These are phyloP conservation scores for Drosophila obscura DNA, from an alignment of 1,140 invertebrate species.

Conservation along the genomic window DNA sequence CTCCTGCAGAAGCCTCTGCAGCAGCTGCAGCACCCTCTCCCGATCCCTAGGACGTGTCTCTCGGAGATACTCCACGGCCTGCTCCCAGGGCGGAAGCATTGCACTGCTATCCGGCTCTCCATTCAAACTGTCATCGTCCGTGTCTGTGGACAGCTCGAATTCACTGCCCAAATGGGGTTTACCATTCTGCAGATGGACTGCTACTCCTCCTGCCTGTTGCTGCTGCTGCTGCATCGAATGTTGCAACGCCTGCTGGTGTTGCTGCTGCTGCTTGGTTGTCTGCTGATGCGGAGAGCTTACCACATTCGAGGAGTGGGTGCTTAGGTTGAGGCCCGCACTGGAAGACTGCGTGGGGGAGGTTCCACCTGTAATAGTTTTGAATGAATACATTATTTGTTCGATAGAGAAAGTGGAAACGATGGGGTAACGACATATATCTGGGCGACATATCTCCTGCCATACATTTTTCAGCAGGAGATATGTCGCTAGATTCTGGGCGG, in stretches of 20 bases:
- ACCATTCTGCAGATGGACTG: slow-evolving; percentile 23
- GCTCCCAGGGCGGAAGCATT: slow-evolving; percentile 76
- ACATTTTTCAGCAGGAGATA: too few species aligned
- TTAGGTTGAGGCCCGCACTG: slow-evolving; percentile 75
- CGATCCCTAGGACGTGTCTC: slow-evolving; percentile 71
- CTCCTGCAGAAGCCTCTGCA: slow-evolving; percentile 75
- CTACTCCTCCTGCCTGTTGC: slow-evolving; percentile 1
- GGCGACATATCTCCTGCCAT: too few species aligned
- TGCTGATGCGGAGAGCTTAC: slow-evolving; percentile 59
- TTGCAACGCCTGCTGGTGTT: slow-evolving; percentile 8
- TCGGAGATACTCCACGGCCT: slow-evolving; percentile 72
- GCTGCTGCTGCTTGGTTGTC: slow-evolving; percentile 29
- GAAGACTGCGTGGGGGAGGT: slow-evolving; percentile 79
- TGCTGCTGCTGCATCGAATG: slow-evolving; percentile 1
- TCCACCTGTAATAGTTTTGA: neutral
- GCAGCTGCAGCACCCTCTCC: slow-evolving; percentile 65
- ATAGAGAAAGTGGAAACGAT: too few species aligned
- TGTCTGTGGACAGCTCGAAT: slow-evolving; percentile 87
- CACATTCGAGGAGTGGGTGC: slow-evolving; percentile 72
- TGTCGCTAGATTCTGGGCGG: too few species aligned
- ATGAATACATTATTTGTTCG: too few species aligned
- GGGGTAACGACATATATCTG: too few species aligned
- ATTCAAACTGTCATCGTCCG: slow-evolving; percentile 85
- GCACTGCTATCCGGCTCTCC: slow-evolving; percentile 84
- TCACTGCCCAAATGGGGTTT: slow-evolving; percentile 84